Base-by-base conservation (phyloP, 2,113 vertebrate genomes). In the Campylorhamphus procurvoides region DNA sequence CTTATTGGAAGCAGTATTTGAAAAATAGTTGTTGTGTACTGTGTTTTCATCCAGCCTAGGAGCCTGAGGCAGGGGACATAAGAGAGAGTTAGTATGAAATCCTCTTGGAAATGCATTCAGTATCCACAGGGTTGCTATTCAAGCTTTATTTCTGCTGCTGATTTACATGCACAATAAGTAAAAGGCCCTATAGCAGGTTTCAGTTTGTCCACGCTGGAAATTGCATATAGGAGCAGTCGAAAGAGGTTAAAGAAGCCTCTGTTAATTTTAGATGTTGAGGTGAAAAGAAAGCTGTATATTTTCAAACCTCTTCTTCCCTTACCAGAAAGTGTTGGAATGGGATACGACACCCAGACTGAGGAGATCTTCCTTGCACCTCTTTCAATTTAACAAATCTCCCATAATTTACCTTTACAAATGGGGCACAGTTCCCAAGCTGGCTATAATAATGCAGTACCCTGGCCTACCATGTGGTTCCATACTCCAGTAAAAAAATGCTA, bases 51-150 rank as follows among this genome's bases (percentile, higher is more conserved):
- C 93, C 93, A 91, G 83, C 63, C 91, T 94, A 96, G 89, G 60
- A 92, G 90, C 90, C 96, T 97, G 94, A 95, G 92, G 85, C 74
- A 93, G 92, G 79, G 96, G 90, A 96, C 92, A 96, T 94, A 96
- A 96, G 79, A 95, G 76, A 97, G 52, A 94, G 90, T 94, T 96
- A 95, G 93, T 90, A 85, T 82, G 86, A 95, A 96, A 94, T 87
- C 86, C 76, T 90, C 80, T 74, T 86, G 76, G 79, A 94, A 96
- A 94, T 72, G 92, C 93, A 95, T 93, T 95, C 83, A 94, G 56
- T 56, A 95, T 78, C 85, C 76, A 92, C 16, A 74, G 59, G 86
- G 92, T 3, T 68, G 71, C 73, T 93, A 88, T 5, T 3, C 4
- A 90, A 84, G 56, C 87, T 90, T 86, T 68, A 84, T 53, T 86